Evolutionary conservation across 2,888 invertebrate species (phyloP), one percentile per base, ranked within the genome.

Genomic region (Dioctria linearis): DNA sequence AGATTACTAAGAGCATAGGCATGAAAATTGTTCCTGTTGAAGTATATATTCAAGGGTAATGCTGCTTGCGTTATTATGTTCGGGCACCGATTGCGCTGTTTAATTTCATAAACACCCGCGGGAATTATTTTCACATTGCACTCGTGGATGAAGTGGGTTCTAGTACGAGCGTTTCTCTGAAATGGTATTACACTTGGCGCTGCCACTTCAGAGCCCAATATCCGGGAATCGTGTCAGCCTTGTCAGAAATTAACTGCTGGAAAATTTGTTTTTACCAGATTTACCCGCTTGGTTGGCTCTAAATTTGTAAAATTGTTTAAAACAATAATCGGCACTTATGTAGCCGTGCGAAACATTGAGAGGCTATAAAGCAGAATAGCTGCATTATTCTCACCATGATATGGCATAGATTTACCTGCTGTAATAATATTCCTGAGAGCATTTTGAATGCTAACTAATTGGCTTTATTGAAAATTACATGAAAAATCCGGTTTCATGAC

Each of bases 271-370:
- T 71, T 71, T n/a, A 54, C 71, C 39, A 40, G 54, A 71, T 54
- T 71, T 25, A n/a, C 46, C 39, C 54, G 54, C 71, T 71, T 25
- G 40, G 54, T 40, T 71, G 54, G 71, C 25, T 71, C 54, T 71
- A 54, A 71, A 71, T 54, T 71, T 71, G 40, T 71, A 71, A 71
- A 71, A 51, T 71, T 71, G 71, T 71, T 71, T 71, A 11, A 54
- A 71, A 71, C 71, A 71, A 71, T 71, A 71, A 71, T 71, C 46
- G 54, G 11, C 9, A 51, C 25, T 39, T 71, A 25, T 25, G 25
- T 25, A 54, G 54, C 37, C 51, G 13, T 3, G 40, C 54, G n/a
- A 40, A 49, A 6, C 71, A 54, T 6, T n/a, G 40, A 71, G 39
- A 71, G 71, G 39, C 54, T 39, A 71, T 71, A 54, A 5, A 54